A percentile compares a stretch with the other conserved stretches of the same genome.
phyloP scores from a whole-genome alignment of 2,888 invertebrate species.

The Cantharis rustica region DNA sequence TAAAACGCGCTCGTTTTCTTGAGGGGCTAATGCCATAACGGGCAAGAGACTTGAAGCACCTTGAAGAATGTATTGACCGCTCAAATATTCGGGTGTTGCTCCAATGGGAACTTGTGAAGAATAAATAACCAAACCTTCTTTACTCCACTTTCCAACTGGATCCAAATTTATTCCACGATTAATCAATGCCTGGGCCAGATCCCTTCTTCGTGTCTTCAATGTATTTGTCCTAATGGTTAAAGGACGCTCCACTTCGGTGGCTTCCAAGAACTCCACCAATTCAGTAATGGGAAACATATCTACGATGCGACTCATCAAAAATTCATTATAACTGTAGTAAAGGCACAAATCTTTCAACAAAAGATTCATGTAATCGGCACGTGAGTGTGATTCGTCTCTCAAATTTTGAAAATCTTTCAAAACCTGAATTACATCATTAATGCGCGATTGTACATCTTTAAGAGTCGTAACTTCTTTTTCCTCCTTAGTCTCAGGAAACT shows the following conservation, averaged over 20 bases:
- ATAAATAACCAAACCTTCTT: slow-evolving; percentile 95
- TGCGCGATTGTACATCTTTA: slow-evolving; percentile 85
- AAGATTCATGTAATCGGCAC: slow-evolving; percentile 81
- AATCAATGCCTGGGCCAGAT: slow-evolving; percentile 92
- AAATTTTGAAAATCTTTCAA: slow-evolving; percentile 78
- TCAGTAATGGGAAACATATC: slow-evolving; percentile 86
- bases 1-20: slow-evolving; percentile 90
- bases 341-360: slow-evolving; percentile 84
- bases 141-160: slow-evolving; percentile 98
- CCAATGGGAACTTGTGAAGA: slow-evolving; percentile 96
- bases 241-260: slow-evolving; percentile 93
- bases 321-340: slow-evolving; percentile 97
- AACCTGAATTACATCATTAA: slow-evolving; percentile 82
- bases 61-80: slow-evolving; percentile 96
- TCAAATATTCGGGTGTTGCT: slow-evolving; percentile 98
- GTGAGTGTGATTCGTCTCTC: slow-evolving; percentile 69
- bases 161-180: slow-evolving; percentile 97
- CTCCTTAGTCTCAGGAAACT: slow-evolving; percentile 79
- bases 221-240: slow-evolving; percentile 96
- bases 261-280: slow-evolving; percentile 92
- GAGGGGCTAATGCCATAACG: slow-evolving; percentile 97
- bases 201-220: slow-evolving; percentile 87
- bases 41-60: slow-evolving; percentile 97
- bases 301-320: slow-evolving; percentile 90
- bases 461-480: slow-evolving; percentile 73